These are phyloP conservation scores for Rhizoglyphus robini DNA, from an alignment of 1,140 invertebrate genomes.

Conservation along the genomic window DNA sequence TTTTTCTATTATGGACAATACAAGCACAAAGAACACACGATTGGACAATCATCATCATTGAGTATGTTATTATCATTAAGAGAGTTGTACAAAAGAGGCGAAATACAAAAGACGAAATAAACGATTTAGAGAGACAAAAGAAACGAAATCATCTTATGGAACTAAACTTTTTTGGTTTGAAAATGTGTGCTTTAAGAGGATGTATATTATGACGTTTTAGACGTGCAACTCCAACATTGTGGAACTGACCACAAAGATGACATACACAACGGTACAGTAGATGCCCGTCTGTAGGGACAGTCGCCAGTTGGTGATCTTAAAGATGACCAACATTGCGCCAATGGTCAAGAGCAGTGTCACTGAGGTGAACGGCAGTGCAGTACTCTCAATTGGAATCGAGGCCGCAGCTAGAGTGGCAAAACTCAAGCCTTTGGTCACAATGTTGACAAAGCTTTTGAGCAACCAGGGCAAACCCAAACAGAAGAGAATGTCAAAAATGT, in stretches of 20 bases:
- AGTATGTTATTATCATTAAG: no score
- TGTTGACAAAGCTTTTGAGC: conserved; percentile 44
- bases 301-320: conserved; percentile 25
- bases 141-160: no score
- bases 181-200: no score
- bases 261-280: conserved; percentile 22
- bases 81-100: no score
- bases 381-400: conserved; percentile 24
- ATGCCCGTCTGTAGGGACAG: conserved; percentile 23
- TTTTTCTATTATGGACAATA: no score
- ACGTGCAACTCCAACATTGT: conserved; percentile 16
- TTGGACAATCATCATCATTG: no score
- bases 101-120: no score
- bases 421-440: conserved; percentile 34
- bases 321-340: conserved; percentile 23
- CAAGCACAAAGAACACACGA: no score
- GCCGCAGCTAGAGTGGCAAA: conserved; percentile 14
- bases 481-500: conserved; percentile 67
- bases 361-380: conserved; percentile 27
- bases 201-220: no score
- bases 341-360: conserved; percentile 26
- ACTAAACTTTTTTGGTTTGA: no score
- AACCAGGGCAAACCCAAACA: conserved; percentile 65
- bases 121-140: no score
- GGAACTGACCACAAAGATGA: conserved; percentile 11